Evolutionary conservation across 2,113 vertebrate species (phyloP).

Genomic region (Ageneiosus marmoratus): DNA sequence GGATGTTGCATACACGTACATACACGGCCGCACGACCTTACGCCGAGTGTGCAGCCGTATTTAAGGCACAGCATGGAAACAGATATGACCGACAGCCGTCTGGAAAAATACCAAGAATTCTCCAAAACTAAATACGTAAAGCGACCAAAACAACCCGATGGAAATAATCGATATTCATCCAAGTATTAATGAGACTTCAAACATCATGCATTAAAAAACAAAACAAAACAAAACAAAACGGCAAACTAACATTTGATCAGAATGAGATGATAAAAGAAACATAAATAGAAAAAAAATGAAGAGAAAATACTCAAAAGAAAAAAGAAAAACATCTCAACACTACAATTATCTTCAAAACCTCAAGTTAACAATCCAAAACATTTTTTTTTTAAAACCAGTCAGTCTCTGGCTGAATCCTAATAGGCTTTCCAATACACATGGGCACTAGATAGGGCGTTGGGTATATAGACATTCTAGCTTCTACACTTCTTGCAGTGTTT

Average conservation of each 20-base stretch:
- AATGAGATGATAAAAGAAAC: conserved; percentile 21
- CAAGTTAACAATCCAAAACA: background rate
- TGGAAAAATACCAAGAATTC: conserved; percentile 11
- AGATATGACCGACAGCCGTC: conserved; percentile 25
- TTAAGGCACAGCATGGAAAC: conserved; percentile 52
- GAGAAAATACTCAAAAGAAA: background rate
- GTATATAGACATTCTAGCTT: background rate
- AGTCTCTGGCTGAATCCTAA: background rate
- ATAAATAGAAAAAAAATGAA: conserved; percentile 14
- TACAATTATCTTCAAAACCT: conserved; percentile 32
- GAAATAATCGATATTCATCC: conserved; percentile 12
- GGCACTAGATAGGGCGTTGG: conserved; percentile 2
- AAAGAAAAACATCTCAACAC: conserved; percentile 12
- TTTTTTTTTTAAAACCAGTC: conserved; percentile 4
- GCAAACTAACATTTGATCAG: conserved; percentile 21
- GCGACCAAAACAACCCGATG: conserved; percentile 23
- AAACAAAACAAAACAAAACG: background rate
- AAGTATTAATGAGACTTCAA: conserved; percentile 18
- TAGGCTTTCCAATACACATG: background rate
- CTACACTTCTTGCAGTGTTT: background rate
- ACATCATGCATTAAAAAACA: conserved; percentile 35
- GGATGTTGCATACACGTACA: conserved; percentile 42
- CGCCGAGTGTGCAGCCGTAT: background rate
- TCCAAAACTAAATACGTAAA: too few relatives aligned
- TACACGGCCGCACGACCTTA: background rate